Evolutionary conservation across 1,140 invertebrate genomes (phyloP), one percentile per base, ranked within the genome.

Genomic region (Ceratina australensis): DNA sequence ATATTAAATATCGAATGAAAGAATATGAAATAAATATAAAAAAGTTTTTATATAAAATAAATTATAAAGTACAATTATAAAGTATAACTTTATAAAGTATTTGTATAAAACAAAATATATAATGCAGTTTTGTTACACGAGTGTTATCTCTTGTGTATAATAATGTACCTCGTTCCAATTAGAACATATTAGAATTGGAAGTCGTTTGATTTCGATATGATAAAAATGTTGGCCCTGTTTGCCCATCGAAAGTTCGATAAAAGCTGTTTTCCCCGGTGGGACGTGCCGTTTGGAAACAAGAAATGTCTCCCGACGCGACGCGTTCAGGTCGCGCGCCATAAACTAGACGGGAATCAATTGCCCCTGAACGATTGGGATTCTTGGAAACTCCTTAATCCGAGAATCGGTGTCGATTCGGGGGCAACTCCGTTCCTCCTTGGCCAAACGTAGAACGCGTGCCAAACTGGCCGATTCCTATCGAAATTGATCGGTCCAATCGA

Each of bases 401-500:
- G 18, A 42, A 68, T 60, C 18, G 50, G 24, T 49, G 24, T 56
- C 65, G 24, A 75, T 68, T 59, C n/a, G 24, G 47, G 24, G 24
- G 33, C 33, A 42, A 42, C 54, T 49, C 64, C 22, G 47, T 57
- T 15, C 60, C 49, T 50, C 26, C 12, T 2, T 5, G 42, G 15
- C 10, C 52, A 65, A n/a, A 61, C 65, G 74, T 52, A 72, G 49
- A 78, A 26, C 52, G 64, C 57, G 33, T 50, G 73, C 78, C 72
- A 76, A 78, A 81, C 60, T 54, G 18, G 0, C 20, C 33, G 26
- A 42, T 24, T 50, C 0, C 20, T 28, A 15, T 56, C 71, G 65
- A 79, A 67, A 72, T 57, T 18, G 80, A 49, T 82, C 81, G 65
- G 67, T 79, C 54, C 67, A 15, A 26, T 49, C 67, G 63, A 12